Conservation (phyloP, 2,888 invertebrate species). For the Calameuta filiformis region DNA sequence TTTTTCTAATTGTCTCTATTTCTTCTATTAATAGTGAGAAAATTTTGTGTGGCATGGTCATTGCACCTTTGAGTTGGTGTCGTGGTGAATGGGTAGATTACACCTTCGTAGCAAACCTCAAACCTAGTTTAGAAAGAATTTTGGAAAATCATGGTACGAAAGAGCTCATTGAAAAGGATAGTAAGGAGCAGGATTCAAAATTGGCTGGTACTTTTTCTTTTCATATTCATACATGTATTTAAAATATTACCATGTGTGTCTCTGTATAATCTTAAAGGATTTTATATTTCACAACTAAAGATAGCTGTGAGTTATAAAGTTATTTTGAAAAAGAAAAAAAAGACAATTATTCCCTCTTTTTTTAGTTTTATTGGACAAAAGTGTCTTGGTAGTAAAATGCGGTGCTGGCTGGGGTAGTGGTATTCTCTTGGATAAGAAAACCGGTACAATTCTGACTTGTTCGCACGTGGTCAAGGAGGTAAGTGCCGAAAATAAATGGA, state of each 20-base stretch:
- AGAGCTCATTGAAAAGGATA: background rate
- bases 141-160: conserved; percentile 27
- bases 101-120: conserved; percentile 70
- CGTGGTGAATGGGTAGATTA: conserved; percentile 74
- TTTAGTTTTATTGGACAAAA: conserved; percentile 67
- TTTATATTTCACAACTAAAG: background rate
- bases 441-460: conserved; percentile 72
- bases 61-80: conserved; percentile 73
- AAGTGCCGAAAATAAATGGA: conserved; percentile 31
- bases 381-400: conserved; percentile 70
- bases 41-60: conserved; percentile 67
- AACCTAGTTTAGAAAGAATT: conserved; percentile 66
- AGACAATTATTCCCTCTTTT: conserved; percentile 17
- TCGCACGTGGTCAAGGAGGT: conserved; percentile 72
- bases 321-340: background rate
- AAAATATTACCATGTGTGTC: background rate
- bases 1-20: background rate
- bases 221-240: background rate
- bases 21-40: conserved; percentile 23
- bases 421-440: conserved; percentile 65
- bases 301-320: background rate
- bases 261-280: background rate
- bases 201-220: background rate
- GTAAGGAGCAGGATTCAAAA: background rate
- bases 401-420: conserved; percentile 74